A percentile compares a stretch with the other conserved stretches of the same genome.
Conservation (phyloP, 1,140 invertebrate species). For the Pachyrhynchus sulphureomaculatus region DNA sequence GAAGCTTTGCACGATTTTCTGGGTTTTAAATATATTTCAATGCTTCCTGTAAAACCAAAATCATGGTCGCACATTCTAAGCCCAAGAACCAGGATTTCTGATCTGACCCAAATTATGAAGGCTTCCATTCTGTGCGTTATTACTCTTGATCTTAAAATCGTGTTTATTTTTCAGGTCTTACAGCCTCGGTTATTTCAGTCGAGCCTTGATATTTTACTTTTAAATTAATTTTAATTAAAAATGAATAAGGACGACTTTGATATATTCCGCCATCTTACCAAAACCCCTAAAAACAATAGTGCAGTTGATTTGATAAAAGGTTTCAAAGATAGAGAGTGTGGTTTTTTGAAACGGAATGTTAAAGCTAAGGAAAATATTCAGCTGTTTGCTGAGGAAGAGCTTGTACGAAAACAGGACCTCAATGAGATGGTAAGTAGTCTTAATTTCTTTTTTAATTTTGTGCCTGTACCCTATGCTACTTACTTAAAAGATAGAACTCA, state of each 20-base stretch:
- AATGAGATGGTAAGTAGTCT: conserved; percentile 55
- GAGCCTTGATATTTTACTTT: no score
- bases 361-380: conserved; percentile 46
- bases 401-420: conserved; percentile 54
- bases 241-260: conserved; percentile 43
- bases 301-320: conserved; percentile 35
- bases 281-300: conserved; percentile 24
- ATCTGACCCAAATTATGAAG: no score
- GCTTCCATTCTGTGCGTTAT: no score
- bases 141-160: no score
- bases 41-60: no score
- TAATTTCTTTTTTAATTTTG: conserved; percentile 1
- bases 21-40: no score
- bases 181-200: no score
- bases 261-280: conserved; percentile 34
- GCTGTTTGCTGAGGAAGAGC: conserved; percentile 56
- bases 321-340: conserved; percentile 31
- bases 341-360: conserved; percentile 23
- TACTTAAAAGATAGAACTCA: conserved; percentile 5
- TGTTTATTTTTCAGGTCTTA: no score
- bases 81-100: no score
- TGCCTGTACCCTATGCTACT: conserved; percentile 3
- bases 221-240: conserved; percentile 25
- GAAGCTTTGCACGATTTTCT: no score
- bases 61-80: no score